phyloP scores from a whole-genome alignment of 2,797 vertebrate genomes.

The Sebastes flavidus region DNA sequence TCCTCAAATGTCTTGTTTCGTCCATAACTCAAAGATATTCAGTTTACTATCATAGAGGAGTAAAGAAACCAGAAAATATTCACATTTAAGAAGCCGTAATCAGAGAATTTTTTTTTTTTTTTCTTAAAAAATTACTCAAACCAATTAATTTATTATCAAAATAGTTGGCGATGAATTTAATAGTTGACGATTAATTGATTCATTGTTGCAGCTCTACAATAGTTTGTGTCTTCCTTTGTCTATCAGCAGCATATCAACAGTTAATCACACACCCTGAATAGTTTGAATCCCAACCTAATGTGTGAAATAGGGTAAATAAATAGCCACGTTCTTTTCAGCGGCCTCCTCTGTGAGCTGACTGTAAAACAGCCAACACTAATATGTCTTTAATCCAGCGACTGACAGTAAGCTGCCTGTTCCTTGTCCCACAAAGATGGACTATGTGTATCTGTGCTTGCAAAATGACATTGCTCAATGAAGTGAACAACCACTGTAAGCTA shows the following conservation, averaged over 20 bases:
- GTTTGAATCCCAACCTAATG: background rate
- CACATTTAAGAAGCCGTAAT: background rate
- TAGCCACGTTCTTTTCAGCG: background rate
- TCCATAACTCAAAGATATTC: too few species aligned
- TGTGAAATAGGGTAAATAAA: background rate
- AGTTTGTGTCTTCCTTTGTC: background rate
- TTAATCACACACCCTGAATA: background rate
- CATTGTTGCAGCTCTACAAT: background rate
- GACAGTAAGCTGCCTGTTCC: background rate
- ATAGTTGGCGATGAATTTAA: background rate
- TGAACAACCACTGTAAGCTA: slow-evolving; percentile 40
- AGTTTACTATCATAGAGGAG: too few species aligned
- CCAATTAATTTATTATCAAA: background rate
- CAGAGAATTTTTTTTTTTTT: background rate
- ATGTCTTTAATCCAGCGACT: slow-evolving; percentile 26
- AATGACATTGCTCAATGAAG: slow-evolving; percentile 57
- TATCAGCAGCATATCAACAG: background rate
- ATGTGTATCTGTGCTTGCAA: slow-evolving; percentile 33
- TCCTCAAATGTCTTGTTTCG: too few species aligned
- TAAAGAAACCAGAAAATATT: background rate
- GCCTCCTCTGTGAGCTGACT: slow-evolving; percentile 9
- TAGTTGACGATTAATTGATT: background rate
- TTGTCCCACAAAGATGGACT: slow-evolving; percentile 5
- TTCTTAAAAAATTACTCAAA: background rate
- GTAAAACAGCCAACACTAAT: slow-evolving; percentile 19